These are phyloP conservation scores for Aplochiton taeniatus DNA, from an alignment of 2,797 vertebrate species.

Conservation along the genomic window DNA sequence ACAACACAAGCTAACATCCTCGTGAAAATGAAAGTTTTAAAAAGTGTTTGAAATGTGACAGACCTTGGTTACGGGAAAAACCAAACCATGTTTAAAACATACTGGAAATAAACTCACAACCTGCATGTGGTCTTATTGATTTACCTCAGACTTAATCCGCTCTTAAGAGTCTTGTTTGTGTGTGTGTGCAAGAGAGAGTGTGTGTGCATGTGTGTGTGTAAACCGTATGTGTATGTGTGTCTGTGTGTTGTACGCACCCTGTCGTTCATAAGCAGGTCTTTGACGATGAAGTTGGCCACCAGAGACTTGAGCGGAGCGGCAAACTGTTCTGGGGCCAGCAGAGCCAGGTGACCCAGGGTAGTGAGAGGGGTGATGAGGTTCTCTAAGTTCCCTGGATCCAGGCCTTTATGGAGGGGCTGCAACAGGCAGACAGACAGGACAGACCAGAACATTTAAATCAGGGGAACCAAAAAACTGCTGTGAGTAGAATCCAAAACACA, in stretches of 20 bases:
- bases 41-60: too few species aligned
- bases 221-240: too few species aligned
- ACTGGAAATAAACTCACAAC: too few species aligned
- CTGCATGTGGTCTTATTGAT: too few species aligned
- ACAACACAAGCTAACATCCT: too few species aligned
- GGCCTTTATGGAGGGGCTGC: slow-evolving; percentile 93
- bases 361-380: slow-evolving; percentile 94
- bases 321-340: slow-evolving; percentile 95
- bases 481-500: too few species aligned
- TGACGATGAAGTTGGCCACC: slow-evolving; percentile 97
- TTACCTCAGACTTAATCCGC: too few species aligned
- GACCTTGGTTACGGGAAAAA: too few species aligned
- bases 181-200: neutral
- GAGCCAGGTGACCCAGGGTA: slow-evolving; percentile 94
- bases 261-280: slow-evolving; percentile 97
- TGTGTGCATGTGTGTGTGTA: neutral
- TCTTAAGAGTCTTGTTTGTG: too few species aligned
- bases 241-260: slow-evolving; percentile 75
- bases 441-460: neutral
- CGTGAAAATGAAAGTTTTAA: too few species aligned
- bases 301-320: slow-evolving; percentile 93
- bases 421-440: neutral
- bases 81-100: too few species aligned
- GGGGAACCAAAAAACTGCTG: neutral
- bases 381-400: slow-evolving; percentile 93